Evolutionary conservation across 2,888 invertebrate genomes (phyloP), one percentile per base, ranked within the genome.

Genomic region (Zeuzera pyrina): DNA sequence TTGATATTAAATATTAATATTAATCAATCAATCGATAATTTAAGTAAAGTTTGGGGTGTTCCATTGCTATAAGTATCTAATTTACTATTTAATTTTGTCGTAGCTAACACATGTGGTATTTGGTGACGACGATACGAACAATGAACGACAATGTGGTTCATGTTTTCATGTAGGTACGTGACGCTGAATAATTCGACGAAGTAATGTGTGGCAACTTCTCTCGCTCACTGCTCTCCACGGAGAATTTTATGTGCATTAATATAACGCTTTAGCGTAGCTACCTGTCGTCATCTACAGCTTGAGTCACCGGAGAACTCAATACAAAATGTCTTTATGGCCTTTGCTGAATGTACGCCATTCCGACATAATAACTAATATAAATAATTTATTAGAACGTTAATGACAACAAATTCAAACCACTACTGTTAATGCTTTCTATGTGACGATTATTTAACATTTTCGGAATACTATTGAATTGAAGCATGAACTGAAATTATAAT

Each of bases 191-290:
- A 73, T 68, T 70, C 65, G 64, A 42, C 46, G 46, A 45, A 46
- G 53, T 67, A 69, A 67, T 59, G 55, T 57, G n/a, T 47, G 49
- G 47, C 61, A 69, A 66, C 64, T 66, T 61, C 50, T 54, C 55
- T 51, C 57, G 60, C 62, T 60, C 55, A 55, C 58, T 49, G 57
- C 63, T 62, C 62, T 55, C 63, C 42, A 46, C 43, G 52, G 57
- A 50, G 58, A 68, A 67, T 70, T 70, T 71, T 72, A 69, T 70
- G 63, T 66, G 63, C 68, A 69, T 69, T 72, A 68, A 64, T 64
- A 65, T 43, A 30, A 34, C 29, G 25, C 29, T 30, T n/a, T n/a
- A n/a, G n/a, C n/a, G n/a, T n/a, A n/a, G n/a, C 21, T 19, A 29
- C 27, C 26, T 33, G 29, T 15, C 23, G 29, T 29, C 22, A 15